phyloP scores from a whole-genome alignment of 2,113 vertebrate genomes.

The Misgurnus anguillicaudatus region DNA sequence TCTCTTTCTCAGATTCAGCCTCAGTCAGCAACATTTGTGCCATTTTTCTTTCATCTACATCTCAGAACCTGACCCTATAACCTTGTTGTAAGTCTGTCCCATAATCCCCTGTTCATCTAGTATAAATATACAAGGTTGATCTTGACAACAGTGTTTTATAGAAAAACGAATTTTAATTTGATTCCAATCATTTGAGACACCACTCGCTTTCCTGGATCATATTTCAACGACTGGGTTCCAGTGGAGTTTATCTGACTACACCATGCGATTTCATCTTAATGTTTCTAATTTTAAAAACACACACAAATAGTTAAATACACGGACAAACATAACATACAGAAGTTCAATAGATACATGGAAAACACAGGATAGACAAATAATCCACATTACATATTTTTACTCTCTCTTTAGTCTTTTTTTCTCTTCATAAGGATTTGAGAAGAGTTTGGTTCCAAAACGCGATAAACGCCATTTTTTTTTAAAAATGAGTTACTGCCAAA shows the following conservation, averaged over 20 bases:
- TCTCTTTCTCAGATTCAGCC: constrained; percentile 54
- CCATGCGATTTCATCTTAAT: constrained; percentile 15
- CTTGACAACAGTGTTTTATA: not conserved
- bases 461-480: no score
- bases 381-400: no score
- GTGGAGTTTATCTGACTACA: not conserved
- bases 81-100: constrained; percentile 43
- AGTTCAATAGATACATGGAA: not conserved
- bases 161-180: not conserved
- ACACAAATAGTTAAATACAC: not conserved
- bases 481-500: no score
- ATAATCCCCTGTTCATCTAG: not conserved
- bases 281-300: constrained; percentile 22
- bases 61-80: constrained; percentile 71
- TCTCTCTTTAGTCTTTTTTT: no score
- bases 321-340: constrained; percentile 3
- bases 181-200: not conserved
- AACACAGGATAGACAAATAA: no score
- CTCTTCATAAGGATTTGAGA: no score
- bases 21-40: constrained; percentile 43
- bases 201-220: not conserved
- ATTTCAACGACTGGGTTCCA: not conserved
- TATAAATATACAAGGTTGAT: not conserved
- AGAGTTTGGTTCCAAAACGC: no score
- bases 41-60: constrained; percentile 53